Conservation (phyloP, 2,113 vertebrate species). For the Gymnobelideus leadbeateri region DNA sequence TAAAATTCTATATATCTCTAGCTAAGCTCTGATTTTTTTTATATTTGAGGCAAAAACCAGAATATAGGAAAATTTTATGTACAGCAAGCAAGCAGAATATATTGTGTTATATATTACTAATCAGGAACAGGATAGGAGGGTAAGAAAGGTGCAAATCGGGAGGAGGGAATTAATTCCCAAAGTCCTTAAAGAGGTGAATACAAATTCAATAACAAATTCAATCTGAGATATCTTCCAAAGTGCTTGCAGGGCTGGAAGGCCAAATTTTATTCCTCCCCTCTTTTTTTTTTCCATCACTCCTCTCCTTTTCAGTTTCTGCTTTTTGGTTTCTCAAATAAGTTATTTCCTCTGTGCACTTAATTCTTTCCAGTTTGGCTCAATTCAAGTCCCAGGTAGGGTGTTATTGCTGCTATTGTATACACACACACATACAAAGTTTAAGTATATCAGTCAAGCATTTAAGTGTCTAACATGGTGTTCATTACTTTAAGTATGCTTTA, state of each 20-base stretch:
- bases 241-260: neutral
- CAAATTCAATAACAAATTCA: neutral
- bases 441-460: neutral
- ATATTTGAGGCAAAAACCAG: neutral
- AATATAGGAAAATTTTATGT: neutral
- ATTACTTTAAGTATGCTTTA: neutral
- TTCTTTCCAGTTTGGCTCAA: neutral
- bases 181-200: neutral
- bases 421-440: no score
- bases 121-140: neutral
- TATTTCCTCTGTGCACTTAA: neutral
- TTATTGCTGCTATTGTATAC: neutral
- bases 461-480: neutral
- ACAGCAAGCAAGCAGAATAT: neutral
- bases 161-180: fast-evolving
- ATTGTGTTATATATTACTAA: neutral
- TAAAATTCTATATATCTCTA: no score
- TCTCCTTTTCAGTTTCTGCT: neutral
- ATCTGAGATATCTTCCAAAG: neutral
- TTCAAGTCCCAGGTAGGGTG: neutral
- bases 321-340: neutral
- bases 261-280: neutral
- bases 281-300: neutral
- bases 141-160: neutral
- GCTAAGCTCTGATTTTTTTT: no score